A percentile compares a stretch with the other conserved stretches of the same genome.
These are phyloP conservation scores for Elachura formosa DNA, from an alignment of 2,113 vertebrate species.

Conservation along the genomic window DNA sequence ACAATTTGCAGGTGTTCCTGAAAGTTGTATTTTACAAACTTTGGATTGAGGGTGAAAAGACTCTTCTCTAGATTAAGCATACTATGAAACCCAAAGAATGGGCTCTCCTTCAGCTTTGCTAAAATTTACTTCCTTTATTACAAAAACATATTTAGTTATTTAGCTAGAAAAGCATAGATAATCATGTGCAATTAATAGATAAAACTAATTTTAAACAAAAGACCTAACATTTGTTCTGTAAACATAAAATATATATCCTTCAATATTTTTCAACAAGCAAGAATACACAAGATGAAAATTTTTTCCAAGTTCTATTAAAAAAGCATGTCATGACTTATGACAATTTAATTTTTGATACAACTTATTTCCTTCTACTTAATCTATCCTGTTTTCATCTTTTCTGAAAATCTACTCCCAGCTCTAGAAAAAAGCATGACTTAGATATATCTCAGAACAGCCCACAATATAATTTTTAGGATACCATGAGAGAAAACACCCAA, in stretches of 20 bases:
- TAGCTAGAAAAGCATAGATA: background rate
- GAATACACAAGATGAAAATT: background rate
- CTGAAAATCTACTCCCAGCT: background rate
- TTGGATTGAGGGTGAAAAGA: background rate
- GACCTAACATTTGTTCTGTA: background rate
- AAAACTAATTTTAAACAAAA: background rate
- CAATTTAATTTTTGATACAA: background rate
- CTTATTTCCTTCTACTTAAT: background rate
- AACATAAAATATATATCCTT: background rate
- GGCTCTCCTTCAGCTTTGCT: background rate
- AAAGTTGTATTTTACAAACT: background rate
- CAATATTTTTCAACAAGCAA: background rate
- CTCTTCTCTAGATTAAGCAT: background rate
- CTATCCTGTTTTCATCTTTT: background rate
- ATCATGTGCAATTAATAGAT: background rate
- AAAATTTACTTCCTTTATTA: background rate
- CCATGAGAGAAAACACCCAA: background rate
- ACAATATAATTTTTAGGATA: background rate
- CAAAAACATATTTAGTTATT: background rate
- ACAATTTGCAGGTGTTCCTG: background rate
- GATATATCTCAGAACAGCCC: background rate
- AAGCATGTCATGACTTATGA: background rate
- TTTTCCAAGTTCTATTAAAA: background rate
- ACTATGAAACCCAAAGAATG: background rate
- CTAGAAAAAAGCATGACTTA: background rate